Conservation (phyloP, 37 sponge, comb jelly and placozoan species). For the Aplysina aerophoba region DNA sequence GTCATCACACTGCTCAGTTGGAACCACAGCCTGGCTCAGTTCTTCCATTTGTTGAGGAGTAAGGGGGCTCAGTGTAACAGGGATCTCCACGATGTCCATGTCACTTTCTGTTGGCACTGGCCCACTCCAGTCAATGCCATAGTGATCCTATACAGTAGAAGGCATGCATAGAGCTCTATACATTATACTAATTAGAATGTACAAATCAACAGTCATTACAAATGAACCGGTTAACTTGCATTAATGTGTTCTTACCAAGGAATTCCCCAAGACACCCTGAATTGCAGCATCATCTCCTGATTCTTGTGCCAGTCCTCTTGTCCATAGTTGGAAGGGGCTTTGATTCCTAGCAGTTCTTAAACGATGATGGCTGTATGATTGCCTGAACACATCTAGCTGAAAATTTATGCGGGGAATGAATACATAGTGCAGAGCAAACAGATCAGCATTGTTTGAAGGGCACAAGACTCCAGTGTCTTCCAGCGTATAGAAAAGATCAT, state of each 20-base stretch:
- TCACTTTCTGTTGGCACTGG: background rate
- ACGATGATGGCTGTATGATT: slow-evolving; percentile 38
- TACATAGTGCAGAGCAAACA: slow-evolving; percentile 43
- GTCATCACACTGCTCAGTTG: background rate
- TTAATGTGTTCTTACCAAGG: background rate
- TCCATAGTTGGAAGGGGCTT: slow-evolving; percentile 61
- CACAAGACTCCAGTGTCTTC: slow-evolving; percentile 31
- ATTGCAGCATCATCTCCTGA: background rate
- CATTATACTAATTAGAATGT: too few relatives aligned
- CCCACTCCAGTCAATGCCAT: slow-evolving; percentile 18
- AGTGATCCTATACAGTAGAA: background rate
- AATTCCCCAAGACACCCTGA: background rate
- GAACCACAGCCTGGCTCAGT: background rate
- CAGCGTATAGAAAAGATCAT: slow-evolving; percentile 18
- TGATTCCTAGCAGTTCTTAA: slow-evolving; percentile 20
- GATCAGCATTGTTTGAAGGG: slow-evolving; percentile 19
- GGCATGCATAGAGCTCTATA: too few relatives aligned
- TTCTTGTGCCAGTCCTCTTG: background rate
- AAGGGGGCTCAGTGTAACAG: background rate
- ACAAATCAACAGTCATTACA: too few relatives aligned
- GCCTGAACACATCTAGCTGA: slow-evolving; percentile 27
- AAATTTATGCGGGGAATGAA: slow-evolving; percentile 26
- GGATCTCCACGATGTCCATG: background rate
- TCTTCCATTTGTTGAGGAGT: background rate
- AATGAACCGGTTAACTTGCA: too few relatives aligned